phyloP scores from a whole-genome alignment of 37 sponge, comb jelly and placozoan species.

The Ephydatia muelleri region DNA sequence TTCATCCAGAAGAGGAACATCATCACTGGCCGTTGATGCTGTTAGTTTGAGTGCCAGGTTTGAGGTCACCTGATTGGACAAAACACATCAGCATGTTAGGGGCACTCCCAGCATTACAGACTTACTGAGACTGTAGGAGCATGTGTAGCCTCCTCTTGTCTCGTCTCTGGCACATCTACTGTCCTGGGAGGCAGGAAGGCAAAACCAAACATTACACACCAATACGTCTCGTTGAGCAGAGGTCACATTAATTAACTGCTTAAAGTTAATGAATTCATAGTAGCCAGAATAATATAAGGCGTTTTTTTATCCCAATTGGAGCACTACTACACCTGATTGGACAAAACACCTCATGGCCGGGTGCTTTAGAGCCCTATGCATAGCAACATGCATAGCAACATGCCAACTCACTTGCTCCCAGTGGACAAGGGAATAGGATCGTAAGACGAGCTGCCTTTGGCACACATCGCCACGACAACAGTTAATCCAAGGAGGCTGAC shows the following conservation, averaged over 20 bases:
- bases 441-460: constrained; percentile 12
- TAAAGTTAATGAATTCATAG: too few species aligned
- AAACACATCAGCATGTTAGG: not conserved
- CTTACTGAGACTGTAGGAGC: not conserved
- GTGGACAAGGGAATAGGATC: not conserved
- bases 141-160: too few species aligned
- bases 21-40: not conserved
- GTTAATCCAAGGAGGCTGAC: constrained; percentile 20
- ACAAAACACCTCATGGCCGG: too few species aligned
- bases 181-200: too few species aligned
- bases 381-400: not conserved
- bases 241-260: too few species aligned
- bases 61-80: not conserved
- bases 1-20: not conserved
- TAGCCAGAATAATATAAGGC: too few species aligned
- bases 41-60: not conserved
- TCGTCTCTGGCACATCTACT: too few species aligned
- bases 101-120: not conserved
- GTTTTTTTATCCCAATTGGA: too few species aligned
- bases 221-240: too few species aligned
- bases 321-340: too few species aligned
- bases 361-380: too few species aligned
- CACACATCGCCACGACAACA: constrained; percentile 41
- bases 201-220: too few species aligned
- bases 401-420: not conserved